These are phyloP conservation scores for Albula glossodonta DNA, from an alignment of 2,113 vertebrate species.

Conservation along the genomic window DNA sequence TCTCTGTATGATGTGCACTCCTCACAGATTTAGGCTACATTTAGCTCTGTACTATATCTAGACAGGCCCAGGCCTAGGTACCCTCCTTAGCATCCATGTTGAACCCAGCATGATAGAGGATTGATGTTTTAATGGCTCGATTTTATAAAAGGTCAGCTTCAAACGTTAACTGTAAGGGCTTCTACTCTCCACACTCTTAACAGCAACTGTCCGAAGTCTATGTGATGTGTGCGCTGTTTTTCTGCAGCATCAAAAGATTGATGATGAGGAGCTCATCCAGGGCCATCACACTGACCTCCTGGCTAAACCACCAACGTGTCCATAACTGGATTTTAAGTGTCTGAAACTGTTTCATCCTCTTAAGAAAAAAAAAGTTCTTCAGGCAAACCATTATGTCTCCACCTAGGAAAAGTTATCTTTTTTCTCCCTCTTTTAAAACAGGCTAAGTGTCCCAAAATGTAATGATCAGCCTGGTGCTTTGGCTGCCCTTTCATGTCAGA, in stretches of 20 bases:
- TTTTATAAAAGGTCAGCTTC: not conserved
- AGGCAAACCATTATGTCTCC: constrained; percentile 2
- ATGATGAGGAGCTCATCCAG: constrained; percentile 31
- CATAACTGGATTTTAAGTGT: constrained; percentile 29
- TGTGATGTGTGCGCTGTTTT: constrained; percentile 34
- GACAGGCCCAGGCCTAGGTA: not conserved
- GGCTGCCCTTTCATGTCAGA: constrained; percentile 60
- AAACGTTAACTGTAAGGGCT: not conserved
- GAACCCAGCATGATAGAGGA: not conserved
- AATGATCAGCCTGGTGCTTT: constrained; percentile 52
- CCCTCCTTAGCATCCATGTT: not conserved
- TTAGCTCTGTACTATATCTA: not conserved
- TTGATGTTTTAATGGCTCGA: not conserved
- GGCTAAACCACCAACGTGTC: constrained; percentile 22
- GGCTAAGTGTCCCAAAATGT: constrained; percentile 54
- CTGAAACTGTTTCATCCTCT: constrained; percentile 19
- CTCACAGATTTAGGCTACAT: not conserved
- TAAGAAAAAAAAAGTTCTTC: constrained; percentile 21
- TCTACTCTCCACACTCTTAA: constrained; percentile 13
- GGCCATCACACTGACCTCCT: not conserved
- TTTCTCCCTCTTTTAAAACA: constrained; percentile 35
- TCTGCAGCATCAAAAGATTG: constrained; percentile 36
- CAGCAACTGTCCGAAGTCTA: constrained; percentile 30
- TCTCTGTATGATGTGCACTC: too few species aligned
- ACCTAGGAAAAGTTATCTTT: not conserved